Evolutionary conservation across 2,888 invertebrate genomes (phyloP).

Genomic region (Pegoplata infirma): DNA sequence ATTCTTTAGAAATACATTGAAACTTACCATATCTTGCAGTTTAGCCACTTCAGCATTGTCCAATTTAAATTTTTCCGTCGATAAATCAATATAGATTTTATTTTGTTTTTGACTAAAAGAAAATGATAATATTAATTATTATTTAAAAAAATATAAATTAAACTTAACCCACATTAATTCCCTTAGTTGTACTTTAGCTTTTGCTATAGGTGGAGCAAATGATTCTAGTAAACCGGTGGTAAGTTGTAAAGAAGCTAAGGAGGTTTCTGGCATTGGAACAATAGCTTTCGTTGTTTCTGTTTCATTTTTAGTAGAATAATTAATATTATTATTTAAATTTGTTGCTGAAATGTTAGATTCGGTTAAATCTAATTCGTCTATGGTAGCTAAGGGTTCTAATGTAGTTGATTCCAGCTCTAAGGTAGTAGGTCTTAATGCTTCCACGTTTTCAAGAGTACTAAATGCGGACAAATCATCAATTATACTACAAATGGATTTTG

Average conservation of each 20-base stretch:
- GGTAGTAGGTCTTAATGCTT: constrained; percentile 24
- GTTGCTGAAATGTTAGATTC: background rate
- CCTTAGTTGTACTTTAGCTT: constrained; percentile 71
- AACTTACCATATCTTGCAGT: constrained; percentile 74
- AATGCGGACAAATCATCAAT: constrained; percentile 48
- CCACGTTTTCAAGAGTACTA: constrained; percentile 15
- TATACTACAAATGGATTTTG: constrained; percentile 50
- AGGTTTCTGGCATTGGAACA: constrained; percentile 30
- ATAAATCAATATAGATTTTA: constrained; percentile 75
- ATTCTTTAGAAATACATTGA: too few species aligned
- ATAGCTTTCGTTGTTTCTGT: background rate
- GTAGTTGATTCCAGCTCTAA: constrained; percentile 5
- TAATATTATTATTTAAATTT: constrained; percentile 18
- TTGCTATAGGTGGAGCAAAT: constrained; percentile 72
- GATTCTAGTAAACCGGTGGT: constrained; percentile 72
- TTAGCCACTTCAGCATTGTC: constrained; percentile 73
- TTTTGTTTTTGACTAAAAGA: constrained; percentile 74
- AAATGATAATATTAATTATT: background rate
- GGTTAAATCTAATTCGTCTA: background rate
- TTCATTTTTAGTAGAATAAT: background rate
- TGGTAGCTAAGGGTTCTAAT: background rate
- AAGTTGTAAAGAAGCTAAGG: constrained; percentile 70
- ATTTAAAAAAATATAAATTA: too few species aligned
- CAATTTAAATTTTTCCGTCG: constrained; percentile 74
- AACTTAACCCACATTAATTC: constrained; percentile 72